These are phyloP conservation scores for Matsumyia berberina DNA, from an alignment of 2,888 invertebrate species.

Conservation along the genomic window DNA sequence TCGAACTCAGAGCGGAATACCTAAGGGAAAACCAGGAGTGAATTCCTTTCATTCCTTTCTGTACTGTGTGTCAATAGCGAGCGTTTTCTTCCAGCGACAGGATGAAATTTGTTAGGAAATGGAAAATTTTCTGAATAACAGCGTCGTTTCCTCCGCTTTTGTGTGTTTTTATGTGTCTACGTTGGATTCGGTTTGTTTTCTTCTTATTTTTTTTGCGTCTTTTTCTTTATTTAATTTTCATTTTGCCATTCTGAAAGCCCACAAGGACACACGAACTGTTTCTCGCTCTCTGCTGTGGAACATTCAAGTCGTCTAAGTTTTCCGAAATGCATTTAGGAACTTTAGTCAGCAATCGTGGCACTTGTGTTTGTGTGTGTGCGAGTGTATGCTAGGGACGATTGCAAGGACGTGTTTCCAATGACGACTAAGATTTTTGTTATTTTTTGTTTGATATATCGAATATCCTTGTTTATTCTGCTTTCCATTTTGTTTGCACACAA, in stretches of 20 bases:
- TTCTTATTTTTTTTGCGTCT: constrained; percentile 6
- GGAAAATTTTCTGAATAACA: constrained; percentile 75
- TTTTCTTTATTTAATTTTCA: constrained; percentile 68
- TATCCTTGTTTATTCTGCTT: constrained; percentile 75
- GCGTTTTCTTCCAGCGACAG: constrained; percentile 38
- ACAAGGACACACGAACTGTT: constrained; percentile 62
- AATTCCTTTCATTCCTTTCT: constrained; percentile 60
- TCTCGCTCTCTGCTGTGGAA: constrained; percentile 41
- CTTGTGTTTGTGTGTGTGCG: constrained; percentile 22
- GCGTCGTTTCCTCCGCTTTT: constrained; percentile 64
- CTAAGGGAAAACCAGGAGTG: constrained; percentile 57
- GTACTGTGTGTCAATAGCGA: constrained; percentile 63
- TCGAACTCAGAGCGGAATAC: constrained; percentile 46
- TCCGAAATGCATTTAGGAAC: constrained; percentile 64
- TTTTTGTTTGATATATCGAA: constrained; percentile 74
- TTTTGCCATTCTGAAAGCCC: constrained; percentile 70
- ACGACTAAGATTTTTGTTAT: constrained; percentile 63
- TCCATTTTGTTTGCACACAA: constrained; percentile 76
- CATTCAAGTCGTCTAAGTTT: constrained; percentile 55
- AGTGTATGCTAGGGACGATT: constrained; percentile 10
- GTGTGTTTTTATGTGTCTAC: constrained; percentile 52
- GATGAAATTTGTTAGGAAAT: constrained; percentile 71
- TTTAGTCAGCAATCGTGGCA: constrained; percentile 47
- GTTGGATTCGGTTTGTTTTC: constrained; percentile 25
- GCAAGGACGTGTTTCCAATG: constrained; percentile 63